These are phyloP conservation scores for Capromys pilorides DNA, from an alignment of 2,797 vertebrate species.

Conservation along the genomic window DNA sequence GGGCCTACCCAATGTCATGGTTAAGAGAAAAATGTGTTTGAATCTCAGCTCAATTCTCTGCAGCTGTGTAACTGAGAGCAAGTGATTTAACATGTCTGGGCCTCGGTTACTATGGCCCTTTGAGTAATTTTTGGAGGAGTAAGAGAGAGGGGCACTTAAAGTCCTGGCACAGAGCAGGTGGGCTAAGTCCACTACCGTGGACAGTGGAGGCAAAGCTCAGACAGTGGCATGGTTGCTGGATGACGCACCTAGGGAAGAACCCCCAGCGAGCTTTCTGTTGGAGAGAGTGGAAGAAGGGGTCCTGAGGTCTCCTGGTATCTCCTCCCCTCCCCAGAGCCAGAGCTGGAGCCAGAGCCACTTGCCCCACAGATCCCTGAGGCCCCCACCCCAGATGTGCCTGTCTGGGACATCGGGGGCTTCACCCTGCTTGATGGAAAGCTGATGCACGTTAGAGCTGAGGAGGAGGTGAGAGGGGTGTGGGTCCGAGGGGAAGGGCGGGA, in stretches of 20 bases:
- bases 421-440: slow-evolving; percentile 91
- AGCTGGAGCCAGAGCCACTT: neutral
- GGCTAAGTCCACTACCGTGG: neutral
- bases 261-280: neutral
- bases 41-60: neutral
- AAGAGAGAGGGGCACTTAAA: neutral
- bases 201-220: neutral
- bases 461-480: slow-evolving; percentile 87
- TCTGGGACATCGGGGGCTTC: slow-evolving; percentile 94
- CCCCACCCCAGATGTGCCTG: slow-evolving; percentile 85
- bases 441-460: slow-evolving; percentile 89
- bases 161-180: neutral
- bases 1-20: neutral
- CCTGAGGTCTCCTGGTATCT: neutral
- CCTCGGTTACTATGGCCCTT: neutral
- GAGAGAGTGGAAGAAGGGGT: neutral
- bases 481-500: neutral
- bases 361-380: slow-evolving; percentile 78
- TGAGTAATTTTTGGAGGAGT: neutral
- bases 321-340: slow-evolving; percentile 55
- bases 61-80: neutral
- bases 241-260: neutral
- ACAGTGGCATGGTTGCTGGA: neutral
- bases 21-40: slow-evolving; percentile 25
- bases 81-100: neutral